Conservation (phyloP, 2,888 invertebrate genomes). For the Incurvaria masculella region DNA sequence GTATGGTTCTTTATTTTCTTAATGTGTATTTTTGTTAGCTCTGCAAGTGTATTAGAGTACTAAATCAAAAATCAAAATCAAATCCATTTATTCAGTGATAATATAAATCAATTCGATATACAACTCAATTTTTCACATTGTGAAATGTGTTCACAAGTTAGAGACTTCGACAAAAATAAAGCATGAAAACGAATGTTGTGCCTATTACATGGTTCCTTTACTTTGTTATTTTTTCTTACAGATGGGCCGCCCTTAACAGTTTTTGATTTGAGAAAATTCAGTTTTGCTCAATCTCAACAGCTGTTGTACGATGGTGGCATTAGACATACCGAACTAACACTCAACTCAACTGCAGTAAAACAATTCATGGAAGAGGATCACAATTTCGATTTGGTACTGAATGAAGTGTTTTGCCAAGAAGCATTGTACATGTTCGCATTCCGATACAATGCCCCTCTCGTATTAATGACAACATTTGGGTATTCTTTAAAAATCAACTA, state of each 20-base stretch:
- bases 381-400: constrained; percentile 13
- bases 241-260: constrained; percentile 10
- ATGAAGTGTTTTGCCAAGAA: constrained; percentile 14
- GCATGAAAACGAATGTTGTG: not conserved
- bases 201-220: not conserved
- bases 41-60: too few relatives aligned
- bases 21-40: too few relatives aligned
- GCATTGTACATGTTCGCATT: constrained; percentile 15
- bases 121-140: too few relatives aligned
- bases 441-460: constrained; percentile 15
- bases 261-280: constrained; percentile 9
- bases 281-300: constrained; percentile 10
- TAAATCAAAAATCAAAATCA: too few relatives aligned
- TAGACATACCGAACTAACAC: constrained; percentile 11
- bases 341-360: constrained; percentile 14
- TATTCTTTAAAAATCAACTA: constrained; percentile 13
- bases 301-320: too few relatives aligned
- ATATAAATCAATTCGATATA: too few relatives aligned
- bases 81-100: too few relatives aligned
- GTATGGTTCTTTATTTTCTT: too few relatives aligned
- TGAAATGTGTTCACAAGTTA: too few relatives aligned
- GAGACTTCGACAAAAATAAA: too few relatives aligned
- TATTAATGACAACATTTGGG: constrained; percentile 14
- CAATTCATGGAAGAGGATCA: constrained; percentile 12
- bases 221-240: constrained; percentile 5